phyloP scores from a whole-genome alignment of 2,888 invertebrate species.

The Phortica okadai region DNA sequence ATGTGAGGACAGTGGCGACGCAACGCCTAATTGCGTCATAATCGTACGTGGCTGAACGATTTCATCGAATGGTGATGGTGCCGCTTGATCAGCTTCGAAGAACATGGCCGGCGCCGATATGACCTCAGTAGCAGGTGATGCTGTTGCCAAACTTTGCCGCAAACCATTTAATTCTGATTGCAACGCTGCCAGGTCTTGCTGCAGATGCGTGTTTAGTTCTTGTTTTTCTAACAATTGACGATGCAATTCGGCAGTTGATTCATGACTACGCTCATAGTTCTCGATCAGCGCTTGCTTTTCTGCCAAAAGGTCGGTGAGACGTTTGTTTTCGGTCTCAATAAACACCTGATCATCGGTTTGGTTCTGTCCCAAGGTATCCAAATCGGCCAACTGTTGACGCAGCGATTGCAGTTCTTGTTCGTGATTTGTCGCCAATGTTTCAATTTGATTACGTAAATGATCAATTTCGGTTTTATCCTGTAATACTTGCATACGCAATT shows the following conservation, averaged over 20 bases:
- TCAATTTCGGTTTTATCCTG: constrained; percentile 77
- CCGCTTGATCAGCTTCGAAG: constrained; percentile 63
- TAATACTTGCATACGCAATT: constrained; percentile 74
- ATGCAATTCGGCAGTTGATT: constrained; percentile 37
- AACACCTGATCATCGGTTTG: constrained; percentile 77
- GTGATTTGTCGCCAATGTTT: constrained; percentile 72
- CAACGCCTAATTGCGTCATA: constrained; percentile 42
- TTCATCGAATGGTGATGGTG: constrained; percentile 73
- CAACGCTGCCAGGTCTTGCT: constrained; percentile 47
- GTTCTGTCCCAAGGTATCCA: constrained; percentile 75
- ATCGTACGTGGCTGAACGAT: constrained; percentile 62
- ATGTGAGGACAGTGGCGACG: background rate
- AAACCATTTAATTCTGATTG: constrained; percentile 52
- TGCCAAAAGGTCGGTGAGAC: constrained; percentile 78
- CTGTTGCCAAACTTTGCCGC: constrained; percentile 39
- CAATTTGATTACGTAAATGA: constrained; percentile 74
- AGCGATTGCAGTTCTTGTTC: constrained; percentile 73
- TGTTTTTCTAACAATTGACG: constrained; percentile 51
- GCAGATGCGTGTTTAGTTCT: constrained; percentile 46
- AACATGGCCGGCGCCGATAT: constrained; percentile 68
- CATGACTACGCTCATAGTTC: constrained; percentile 67
- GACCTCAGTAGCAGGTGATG: constrained; percentile 42
- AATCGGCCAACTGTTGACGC: constrained; percentile 72
- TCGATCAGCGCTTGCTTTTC: constrained; percentile 78
- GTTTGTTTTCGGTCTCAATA: constrained; percentile 79